Base-by-base conservation (phyloP, 2,113 vertebrate genomes). In the Eidolon helvum region DNA sequence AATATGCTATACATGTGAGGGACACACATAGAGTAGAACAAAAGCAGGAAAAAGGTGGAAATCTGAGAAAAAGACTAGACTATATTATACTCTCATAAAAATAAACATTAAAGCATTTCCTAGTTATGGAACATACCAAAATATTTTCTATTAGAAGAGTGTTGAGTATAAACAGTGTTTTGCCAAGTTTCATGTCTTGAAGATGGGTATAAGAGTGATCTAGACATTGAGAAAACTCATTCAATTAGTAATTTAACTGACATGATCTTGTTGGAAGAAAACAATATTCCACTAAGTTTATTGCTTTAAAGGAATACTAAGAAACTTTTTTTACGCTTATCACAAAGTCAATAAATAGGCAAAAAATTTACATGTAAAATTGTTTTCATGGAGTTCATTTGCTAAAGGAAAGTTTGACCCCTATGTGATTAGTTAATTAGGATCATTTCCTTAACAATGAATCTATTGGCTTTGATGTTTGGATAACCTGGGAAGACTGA, bases 391-490 rank as follows among this genome's bases (percentile, higher is more conserved):
- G 45, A 77, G 22, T 63, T 82, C 94, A 40, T 93, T 94, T 89
- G 77, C 69, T 80, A 71, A 88, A 88, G 43, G 19, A 28, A 87
- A 91, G 22, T 66, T 87, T 80, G 79, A 95, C 28, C n/a, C 15
- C 21, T 26, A 82, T 28, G 50, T 94, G 43, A 45, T n/a, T 74
- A 94, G 11, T 80, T 92, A 71, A 94, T 85, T 80, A 82, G 30
- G n/a, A 83, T 86, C 16, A 68, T 94, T 97, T 93, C 16, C 2
- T 87, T 91, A 77, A 87, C 22, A 66, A 14, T 80, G 45, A 91
- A n/a, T 43, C 84, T 28, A 26, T 40, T 90, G 48, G 71, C 57
- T 69, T 59, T 65, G 45, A 59, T 50, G 10, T 55, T 38, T 88
- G 80, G 35, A 40, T 87, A 91, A 93, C 6, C 30, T 79, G 40